Base-by-base conservation (phyloP, 2,888 invertebrate genomes). In the Meloe dianella region DNA sequence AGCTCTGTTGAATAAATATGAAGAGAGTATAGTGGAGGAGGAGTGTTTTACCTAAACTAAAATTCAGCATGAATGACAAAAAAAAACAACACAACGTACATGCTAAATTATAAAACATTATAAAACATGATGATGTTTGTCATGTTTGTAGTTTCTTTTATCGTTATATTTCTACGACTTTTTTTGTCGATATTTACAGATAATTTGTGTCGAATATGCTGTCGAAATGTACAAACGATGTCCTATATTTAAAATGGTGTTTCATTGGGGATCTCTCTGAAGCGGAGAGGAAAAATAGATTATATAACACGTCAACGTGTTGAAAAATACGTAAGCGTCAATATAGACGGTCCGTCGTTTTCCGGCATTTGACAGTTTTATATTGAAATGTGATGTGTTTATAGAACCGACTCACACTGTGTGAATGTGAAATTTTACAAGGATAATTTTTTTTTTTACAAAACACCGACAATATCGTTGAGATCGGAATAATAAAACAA, bases 371-470 rank as follows among this genome's bases (percentile, higher is more conserved):
- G 64, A 67, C 64, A 64, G 61, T 64, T 68, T 65, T 63, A 65
- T 67, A 65, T 63, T 68, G 65, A 65, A 65, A 65, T 67, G 61
- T 67, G 64, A 63, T 27, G 24, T 60, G 60, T 60, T 60, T 60
- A 60, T 22, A 35, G 60, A 60, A 20, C 10, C 38, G 38, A 38
- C 38, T 60, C 60, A 41, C 22, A 24, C 24, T 22, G 17, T 62
- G 58, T 29, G 17, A 17, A 20, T 30, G n/a, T 6, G 14, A 30
- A 35, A 63, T 30, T 22, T 30, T 62, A 8, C 60, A 54, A 58
- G 32, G 14, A 17, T n/a, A 60, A 57, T 24, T 30, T 6, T n/a
- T n/a, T n/a, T n/a, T n/a, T n/a, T n/a, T n/a, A n/a, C n/a, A n/a
- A n/a, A n/a, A n/a, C n/a, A n/a, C n/a, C n/a, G n/a, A n/a, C n/a